These are phyloP conservation scores for Sinopyrophorus schimmeli DNA, from an alignment of 2,888 invertebrate species.

Conservation along the genomic window DNA sequence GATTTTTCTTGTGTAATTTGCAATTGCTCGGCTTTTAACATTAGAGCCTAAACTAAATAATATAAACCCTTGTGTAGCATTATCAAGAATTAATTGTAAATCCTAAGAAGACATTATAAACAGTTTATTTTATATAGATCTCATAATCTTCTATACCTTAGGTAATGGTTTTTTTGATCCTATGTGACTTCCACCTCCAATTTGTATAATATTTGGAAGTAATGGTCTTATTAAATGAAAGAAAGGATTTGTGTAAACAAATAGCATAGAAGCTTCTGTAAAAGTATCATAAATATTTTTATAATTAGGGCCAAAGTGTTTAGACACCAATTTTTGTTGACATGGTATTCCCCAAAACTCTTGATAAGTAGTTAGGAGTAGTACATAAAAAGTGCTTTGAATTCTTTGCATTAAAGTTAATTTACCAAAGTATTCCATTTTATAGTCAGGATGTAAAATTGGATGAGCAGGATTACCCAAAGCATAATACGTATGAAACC, in stretches of 20 bases:
- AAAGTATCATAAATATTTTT: constrained; percentile 40
- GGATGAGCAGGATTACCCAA: constrained; percentile 9
- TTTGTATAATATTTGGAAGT: constrained; percentile 45
- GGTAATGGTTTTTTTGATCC: constrained; percentile 38
- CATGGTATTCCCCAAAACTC: neutral
- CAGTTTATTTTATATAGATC: neutral
- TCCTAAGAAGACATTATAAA: constrained; percentile 1
- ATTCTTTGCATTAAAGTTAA: constrained; percentile 1
- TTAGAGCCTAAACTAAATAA: constrained; percentile 20
- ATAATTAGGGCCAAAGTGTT: constrained; percentile 44
- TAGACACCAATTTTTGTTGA: constrained; percentile 1
- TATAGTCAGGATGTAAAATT: neutral
- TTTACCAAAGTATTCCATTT: neutral
- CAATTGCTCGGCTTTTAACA: constrained; percentile 8
- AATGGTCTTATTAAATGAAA: constrained; percentile 44
- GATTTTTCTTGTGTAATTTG: constrained; percentile 41
- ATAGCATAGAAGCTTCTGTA: constrained; percentile 45
- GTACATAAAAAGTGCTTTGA: neutral
- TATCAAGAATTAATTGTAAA: constrained; percentile 16
- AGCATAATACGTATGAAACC: neutral
- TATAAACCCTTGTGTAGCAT: constrained; percentile 34
- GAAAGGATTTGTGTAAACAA: constrained; percentile 46
- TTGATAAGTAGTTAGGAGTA: neutral
- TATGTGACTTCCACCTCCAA: constrained; percentile 45
- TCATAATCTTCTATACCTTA: constrained; percentile 32